Base-by-base conservation (phyloP, 2,113 vertebrate genomes). In the Siphamia tubifer region DNA sequence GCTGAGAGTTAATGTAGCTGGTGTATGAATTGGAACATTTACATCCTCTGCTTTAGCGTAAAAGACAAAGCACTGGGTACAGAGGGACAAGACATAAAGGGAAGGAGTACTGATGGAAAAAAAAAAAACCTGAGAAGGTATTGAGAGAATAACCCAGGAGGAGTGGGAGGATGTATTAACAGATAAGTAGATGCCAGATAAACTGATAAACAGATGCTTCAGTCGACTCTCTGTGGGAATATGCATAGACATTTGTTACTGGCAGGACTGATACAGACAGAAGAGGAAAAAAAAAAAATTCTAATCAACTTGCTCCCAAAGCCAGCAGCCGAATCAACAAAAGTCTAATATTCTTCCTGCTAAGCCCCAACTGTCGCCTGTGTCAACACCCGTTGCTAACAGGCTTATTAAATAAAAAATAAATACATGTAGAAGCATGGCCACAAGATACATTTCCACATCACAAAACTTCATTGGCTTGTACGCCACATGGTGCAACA, bases 401-500 rank as follows among this genome's bases (percentile, higher is more conserved):
- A 56, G 78, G 83, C 84, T 91, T 91, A 90, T 63, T 63, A 64
- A 56, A 30, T 20, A 40, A 70, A 76, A 60, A 71, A 68, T 68
- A 51, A 81, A 20, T 31, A 66, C 63, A 6, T 39, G 43, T 64
- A 28, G 52, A 70, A 77, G 65, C 53, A 45, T 28, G 56, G 67
- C 30, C 42, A 65, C 45, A 44, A 69, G 72, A 82, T 72, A 62
- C 43, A 70, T 69, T 74, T 68, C 57, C 44, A 63, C 40, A 9
- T 58, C 31, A 49, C 47, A 32, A 45, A 64, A 69, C 48, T 69
- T 73, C 62, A 62, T 77, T 83, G 48, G 67, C 74, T 79, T 57
- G 72, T 68, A 64, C 61, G 63, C 31, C 53, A 3, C 11, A 4
- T 13, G 11, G 35, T 10, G 30, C 51, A 35, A 79, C 79, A 84